phyloP scores from a whole-genome alignment of 2,797 vertebrate species.

The Myotis planiceps region DNA sequence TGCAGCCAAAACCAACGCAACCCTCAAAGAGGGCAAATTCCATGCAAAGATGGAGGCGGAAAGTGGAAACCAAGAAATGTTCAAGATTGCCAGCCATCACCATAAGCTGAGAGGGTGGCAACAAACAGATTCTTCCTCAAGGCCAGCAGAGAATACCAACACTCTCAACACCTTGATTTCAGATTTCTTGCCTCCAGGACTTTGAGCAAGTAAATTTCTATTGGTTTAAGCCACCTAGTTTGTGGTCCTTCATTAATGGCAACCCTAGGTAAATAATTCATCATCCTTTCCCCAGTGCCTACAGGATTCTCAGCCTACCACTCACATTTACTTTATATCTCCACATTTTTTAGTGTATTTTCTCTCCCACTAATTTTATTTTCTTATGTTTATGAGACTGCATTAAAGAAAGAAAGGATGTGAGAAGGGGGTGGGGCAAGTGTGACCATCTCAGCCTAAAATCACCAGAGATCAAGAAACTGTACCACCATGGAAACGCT shows the following conservation, averaged over 20 bases:
- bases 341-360: not conserved
- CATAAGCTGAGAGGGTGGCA: not conserved
- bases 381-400: not conserved
- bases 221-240: not conserved
- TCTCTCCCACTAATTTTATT: not conserved
- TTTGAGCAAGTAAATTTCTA: not conserved
- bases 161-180: not conserved
- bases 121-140: not conserved
- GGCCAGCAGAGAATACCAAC: too few relatives aligned
- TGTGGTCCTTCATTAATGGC: not conserved
- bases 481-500: accelerated
- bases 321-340: not conserved
- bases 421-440: accelerated
- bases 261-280: not conserved
- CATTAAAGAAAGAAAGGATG: not conserved
- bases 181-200: not conserved
- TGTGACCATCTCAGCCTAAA: not conserved
- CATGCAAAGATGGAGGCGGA: not conserved
- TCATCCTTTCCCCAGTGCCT: not conserved
- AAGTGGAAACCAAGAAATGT: not conserved
- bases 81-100: not conserved
- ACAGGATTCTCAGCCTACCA: not conserved
- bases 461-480: not conserved
- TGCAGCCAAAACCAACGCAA: not conserved
- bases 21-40: not conserved